These are phyloP conservation scores for Drosophila demipolita DNA, from an alignment of 2,888 invertebrate species.

Conservation along the genomic window DNA sequence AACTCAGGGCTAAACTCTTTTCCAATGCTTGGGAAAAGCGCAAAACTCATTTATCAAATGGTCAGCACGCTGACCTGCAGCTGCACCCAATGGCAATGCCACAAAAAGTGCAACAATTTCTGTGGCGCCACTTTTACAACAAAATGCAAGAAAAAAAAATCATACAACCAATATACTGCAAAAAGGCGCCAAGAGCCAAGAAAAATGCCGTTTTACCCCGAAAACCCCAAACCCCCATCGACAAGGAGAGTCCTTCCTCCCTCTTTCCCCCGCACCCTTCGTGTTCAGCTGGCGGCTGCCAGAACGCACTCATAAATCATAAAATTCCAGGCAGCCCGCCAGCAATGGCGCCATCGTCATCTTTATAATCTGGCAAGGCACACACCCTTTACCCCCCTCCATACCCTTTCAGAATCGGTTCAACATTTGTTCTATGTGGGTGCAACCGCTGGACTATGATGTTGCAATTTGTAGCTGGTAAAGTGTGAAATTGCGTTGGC, in stretches of 20 bases:
- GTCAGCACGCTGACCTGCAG: constrained; percentile 61
- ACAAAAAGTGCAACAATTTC: constrained; percentile 67
- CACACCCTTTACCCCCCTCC: background rate
- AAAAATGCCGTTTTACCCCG: constrained; percentile 28
- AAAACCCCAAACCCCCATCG: no score
- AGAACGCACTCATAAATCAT: constrained; percentile 75
- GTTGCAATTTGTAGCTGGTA: constrained; percentile 79
- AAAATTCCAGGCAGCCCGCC: constrained; percentile 70
- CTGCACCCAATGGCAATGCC: constrained; percentile 48
- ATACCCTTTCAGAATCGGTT: constrained; percentile 11
- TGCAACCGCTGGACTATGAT: constrained; percentile 70
- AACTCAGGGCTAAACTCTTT: constrained; percentile 49
- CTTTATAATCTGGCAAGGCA: constrained; percentile 72
- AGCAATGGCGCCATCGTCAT: constrained; percentile 69
- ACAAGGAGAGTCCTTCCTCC: background rate
- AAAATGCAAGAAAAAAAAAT: constrained; percentile 19
- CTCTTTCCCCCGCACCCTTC: background rate
- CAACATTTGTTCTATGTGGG: constrained; percentile 37
- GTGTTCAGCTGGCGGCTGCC: constrained; percentile 41
- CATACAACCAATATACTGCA: background rate
- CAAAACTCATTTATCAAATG: constrained; percentile 78
- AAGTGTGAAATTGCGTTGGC: constrained; percentile 80
- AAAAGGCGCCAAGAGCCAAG: constrained; percentile 48
- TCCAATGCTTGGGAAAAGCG: constrained; percentile 56
- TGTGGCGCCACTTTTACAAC: constrained; percentile 46